Conservation (phyloP, 1,140 invertebrate species). For the Liolophura sinensis region DNA sequence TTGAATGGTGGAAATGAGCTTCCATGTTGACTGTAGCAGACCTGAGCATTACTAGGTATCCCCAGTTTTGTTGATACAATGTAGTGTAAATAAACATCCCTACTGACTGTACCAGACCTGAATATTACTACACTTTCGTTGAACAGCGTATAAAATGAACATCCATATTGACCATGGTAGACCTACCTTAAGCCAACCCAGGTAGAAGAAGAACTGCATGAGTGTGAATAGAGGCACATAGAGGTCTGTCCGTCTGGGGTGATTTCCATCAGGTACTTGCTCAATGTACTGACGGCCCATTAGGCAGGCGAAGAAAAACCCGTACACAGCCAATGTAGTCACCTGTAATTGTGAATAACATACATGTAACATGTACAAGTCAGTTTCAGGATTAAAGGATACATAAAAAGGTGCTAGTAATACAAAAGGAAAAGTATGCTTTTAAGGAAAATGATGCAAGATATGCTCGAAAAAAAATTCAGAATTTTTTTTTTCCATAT, state of each 20-base stretch:
- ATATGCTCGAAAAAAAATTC: too few species aligned
- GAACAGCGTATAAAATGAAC: not conserved
- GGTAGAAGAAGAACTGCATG: conserved; percentile 85
- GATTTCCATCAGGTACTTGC: conserved; percentile 61
- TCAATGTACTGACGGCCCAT: conserved; percentile 80
- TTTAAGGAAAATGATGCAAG: too few species aligned
- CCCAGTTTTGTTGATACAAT: too few species aligned
- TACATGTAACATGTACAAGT: too few species aligned
- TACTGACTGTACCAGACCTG: not conserved
- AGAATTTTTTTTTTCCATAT: too few species aligned
- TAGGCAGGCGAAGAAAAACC: conserved; percentile 78
- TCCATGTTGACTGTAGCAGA: too few species aligned
- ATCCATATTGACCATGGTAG: not conserved
- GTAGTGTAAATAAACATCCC: too few species aligned
- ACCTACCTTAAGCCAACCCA: conserved; percentile 83
- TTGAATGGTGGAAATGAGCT: too few species aligned
- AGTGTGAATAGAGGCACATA: conserved; percentile 86
- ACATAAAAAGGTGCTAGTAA: too few species aligned
- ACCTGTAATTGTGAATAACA: conserved; percentile 62
- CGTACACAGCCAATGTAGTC: conserved; percentile 86
- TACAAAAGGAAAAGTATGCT: too few species aligned
- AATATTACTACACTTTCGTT: not conserved
- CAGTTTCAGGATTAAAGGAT: too few species aligned
- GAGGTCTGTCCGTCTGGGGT: conserved; percentile 71
- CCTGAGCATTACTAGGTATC: too few species aligned